These are phyloP conservation scores for Macrotus californicus DNA, from an alignment of 2,113 vertebrate species.

Conservation along the genomic window DNA sequence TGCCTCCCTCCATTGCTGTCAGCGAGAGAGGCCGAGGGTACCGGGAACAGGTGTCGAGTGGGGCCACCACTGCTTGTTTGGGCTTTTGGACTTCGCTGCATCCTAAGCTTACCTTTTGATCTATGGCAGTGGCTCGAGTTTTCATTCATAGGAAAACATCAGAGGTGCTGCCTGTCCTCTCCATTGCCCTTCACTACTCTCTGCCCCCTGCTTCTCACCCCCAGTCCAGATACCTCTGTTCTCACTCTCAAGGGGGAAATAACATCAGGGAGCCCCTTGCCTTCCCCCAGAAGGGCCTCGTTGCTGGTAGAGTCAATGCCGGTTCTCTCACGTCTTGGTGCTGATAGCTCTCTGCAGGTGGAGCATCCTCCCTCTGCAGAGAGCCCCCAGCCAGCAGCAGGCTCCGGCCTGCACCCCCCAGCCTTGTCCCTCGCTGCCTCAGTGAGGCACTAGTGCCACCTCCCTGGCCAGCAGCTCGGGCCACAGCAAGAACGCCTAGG, in stretches of 20 bases:
- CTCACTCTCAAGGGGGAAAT: neutral
- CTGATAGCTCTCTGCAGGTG: slow-evolving; percentile 52
- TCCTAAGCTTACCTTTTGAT: neutral
- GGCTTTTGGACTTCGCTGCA: neutral
- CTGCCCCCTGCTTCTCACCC: neutral
- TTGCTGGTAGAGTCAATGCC: neutral
- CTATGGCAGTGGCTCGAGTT: neutral
- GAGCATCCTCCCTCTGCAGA: neutral
- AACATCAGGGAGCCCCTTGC: slow-evolving; percentile 51
- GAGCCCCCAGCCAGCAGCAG: slow-evolving; percentile 65
- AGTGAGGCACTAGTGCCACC: slow-evolving; percentile 15
- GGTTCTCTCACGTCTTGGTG: slow-evolving; percentile 51
- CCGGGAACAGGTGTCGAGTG: neutral
- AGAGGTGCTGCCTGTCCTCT: neutral
- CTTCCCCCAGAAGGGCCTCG: slow-evolving; percentile 5
- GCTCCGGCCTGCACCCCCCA: slow-evolving; percentile 30
- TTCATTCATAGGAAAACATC: neutral
- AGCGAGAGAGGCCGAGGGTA: neutral
- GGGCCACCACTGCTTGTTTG: neutral
- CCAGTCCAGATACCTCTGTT: neutral
- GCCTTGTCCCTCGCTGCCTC: slow-evolving; percentile 41
- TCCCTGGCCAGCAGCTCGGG: neutral
- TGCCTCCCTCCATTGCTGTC: neutral
- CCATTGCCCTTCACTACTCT: neutral
- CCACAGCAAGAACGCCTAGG: neutral